A percentile compares a stretch with the other conserved stretches of the same genome.
phyloP scores from a whole-genome alignment of 2,888 invertebrate species.

The Ceriagrion tenellum region DNA sequence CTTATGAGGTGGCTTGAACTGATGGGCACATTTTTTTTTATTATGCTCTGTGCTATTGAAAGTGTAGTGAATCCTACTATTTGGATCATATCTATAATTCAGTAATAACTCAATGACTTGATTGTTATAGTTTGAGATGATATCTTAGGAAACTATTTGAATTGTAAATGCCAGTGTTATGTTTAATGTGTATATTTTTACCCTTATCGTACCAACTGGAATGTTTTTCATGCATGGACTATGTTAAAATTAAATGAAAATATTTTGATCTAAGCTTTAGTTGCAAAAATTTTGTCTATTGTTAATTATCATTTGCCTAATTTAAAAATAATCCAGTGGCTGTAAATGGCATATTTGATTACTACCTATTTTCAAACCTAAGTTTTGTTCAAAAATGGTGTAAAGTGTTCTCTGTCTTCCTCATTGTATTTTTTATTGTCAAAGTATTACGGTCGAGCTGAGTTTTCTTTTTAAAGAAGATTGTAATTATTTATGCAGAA shows the following conservation, averaged over 20 bases:
- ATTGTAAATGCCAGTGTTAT: slow-evolving; percentile 30
- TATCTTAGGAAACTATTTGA: not conserved
- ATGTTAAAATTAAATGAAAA: not conserved
- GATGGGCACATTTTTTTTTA: not conserved
- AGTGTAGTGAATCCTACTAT: not conserved
- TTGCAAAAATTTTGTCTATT: not conserved
- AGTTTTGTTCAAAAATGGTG: not conserved
- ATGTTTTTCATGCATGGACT: not conserved
- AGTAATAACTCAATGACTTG: not conserved
- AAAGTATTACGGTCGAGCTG: slow-evolving; percentile 20
- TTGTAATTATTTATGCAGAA: slow-evolving; percentile 49
- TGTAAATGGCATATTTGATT: not conserved
- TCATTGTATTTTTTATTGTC: not conserved
- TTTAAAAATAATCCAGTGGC: not conserved
- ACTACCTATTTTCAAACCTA: not conserved
- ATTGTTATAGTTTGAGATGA: not conserved
- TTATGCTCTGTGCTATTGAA: not conserved
- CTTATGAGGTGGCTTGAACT: not conserved
- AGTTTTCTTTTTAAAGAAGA: slow-evolving; percentile 55
- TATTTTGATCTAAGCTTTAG: not conserved
- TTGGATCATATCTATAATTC: not conserved
- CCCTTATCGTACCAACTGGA: not conserved
- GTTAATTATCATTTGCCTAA: not conserved
- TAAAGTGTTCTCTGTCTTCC: not conserved
- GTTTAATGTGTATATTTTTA: not conserved